Base-by-base conservation (phyloP, 2,797 vertebrate species). In the Cetoscarus ocellatus region DNA sequence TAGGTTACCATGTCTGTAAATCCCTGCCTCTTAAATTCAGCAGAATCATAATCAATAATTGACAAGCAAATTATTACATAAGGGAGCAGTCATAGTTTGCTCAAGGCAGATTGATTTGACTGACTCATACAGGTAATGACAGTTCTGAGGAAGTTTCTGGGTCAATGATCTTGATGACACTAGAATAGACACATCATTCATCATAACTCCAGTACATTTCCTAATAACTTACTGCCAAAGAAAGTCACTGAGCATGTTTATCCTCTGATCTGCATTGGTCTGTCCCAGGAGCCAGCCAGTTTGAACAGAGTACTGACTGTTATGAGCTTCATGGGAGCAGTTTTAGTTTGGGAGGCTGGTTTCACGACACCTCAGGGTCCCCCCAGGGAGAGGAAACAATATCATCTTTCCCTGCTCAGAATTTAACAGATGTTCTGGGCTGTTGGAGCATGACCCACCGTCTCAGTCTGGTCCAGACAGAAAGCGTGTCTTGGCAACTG, bases 41-140 rank as follows among this genome's bases (percentile, higher is more conserved):
- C 51, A 68, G 15, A 39, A 48, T 27, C 27, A 27, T 27, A 27
- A 27, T 27, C 27, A 27, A 27, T 27, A 27, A 27, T 27, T 27
- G 27, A 57, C 19, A 45, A 38, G 1, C 18, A 56, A 17, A 55
- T 1, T 2, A 18, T 19, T 47, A 5, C 14, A 17, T 4, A 58
- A 59, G 39, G 4, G 61, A 65, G 38, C 3, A 59, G 64, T 87
- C 79, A 78, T 42, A 43, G 55, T 83, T 86, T 83, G 71, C 81
- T 63, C 40, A 77, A 62, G 83, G 76, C 39, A 78, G 72, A 44
- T 52, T 61, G 27, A 44, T 53, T 43, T 13, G 51, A 58, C 35
- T 79, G 81, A 88, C 17, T 85, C 80, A 82, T 10, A 8, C 35
- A 18, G 43, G 55, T 56, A 38, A 69, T 49, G 27, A 54, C 5